phyloP scores from a whole-genome alignment of 2,888 invertebrate genomes.

The Sminthurinus aureus region DNA sequence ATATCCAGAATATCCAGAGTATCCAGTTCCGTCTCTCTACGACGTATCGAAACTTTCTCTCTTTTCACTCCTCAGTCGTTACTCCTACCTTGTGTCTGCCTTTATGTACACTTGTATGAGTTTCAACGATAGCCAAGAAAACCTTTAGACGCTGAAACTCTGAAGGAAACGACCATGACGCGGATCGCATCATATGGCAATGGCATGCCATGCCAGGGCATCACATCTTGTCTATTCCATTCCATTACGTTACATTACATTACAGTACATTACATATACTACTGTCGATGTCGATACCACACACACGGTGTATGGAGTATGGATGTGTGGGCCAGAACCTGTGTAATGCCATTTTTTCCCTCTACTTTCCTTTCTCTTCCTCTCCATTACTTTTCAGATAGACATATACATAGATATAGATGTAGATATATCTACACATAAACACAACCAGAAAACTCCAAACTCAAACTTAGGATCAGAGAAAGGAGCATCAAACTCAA shows the following conservation, averaged over 20 bases:
- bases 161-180: conserved; percentile 7
- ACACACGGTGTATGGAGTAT: background rate
- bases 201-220: background rate
- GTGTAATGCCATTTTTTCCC: conserved; percentile 11
- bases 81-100: conserved; percentile 32
- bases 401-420: background rate
- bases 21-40: background rate
- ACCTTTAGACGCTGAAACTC: background rate
- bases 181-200: conserved; percentile 10
- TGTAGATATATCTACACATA: no score
- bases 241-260: no score
- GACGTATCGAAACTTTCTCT: conserved; percentile 30
- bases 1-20: no score
- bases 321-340: background rate
- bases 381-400: conserved; percentile 26
- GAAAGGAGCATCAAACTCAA: conserved; percentile 3
- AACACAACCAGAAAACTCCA: no score
- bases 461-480: no score
- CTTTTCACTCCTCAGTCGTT: conserved; percentile 36
- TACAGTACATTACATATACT: no score
- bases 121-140: conserved; percentile 13
- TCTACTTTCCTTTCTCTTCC: background rate
- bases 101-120: conserved; percentile 31
- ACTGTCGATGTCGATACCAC: no score
- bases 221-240: background rate